Base-by-base conservation (phyloP, 2,888 invertebrate species). In the Eueremaeus valkanovi region DNA sequence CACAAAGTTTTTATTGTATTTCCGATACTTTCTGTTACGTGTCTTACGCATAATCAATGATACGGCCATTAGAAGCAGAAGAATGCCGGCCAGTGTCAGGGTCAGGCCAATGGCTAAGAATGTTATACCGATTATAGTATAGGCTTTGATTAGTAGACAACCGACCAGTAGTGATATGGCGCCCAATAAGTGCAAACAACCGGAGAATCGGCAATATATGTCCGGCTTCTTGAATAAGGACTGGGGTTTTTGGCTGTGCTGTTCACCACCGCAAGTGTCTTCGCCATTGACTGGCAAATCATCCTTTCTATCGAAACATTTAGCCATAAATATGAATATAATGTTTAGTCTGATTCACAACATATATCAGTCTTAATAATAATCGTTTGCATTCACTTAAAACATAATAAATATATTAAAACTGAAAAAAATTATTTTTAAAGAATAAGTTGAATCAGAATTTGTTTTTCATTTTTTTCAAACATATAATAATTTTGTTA, bases 101-200 rank as follows among this genome's bases (percentile, higher is more conserved):
- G 18, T 1, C 29, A 61, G 29, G 3, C 61, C 61, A 21, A 61
- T 24, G 61, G 27, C 29, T 1, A 61, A n/a, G 33, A 61, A 31
- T 61, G 29, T 29, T 13, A 61, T 13, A 61, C 61, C 61, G 61
- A 29, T n/a, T 8, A 5, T 29, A 27, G 61, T 61, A 21, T 16
- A 61, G 1, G 61, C n/a, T 11, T 61, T 61, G 18, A 61, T 61
- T 31, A 61, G n/a, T 61, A 61, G 61, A 61, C 61, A 61, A 29
- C 61, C 61, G 61, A 61, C 29, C 8, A 61, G 61, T 61, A 61
- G 27, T 3, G 61, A 61, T 13, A 61, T 61, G 29, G 61, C 61
- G n/a, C 61, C 61, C 31, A 61, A 33, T 61, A 61, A 8, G 31
- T 27, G 29, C 31, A 61, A 13, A 61, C 61, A 61, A 11, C n/a